Conservation (phyloP, 2,888 invertebrate species). For the Blastobasis adustella region DNA sequence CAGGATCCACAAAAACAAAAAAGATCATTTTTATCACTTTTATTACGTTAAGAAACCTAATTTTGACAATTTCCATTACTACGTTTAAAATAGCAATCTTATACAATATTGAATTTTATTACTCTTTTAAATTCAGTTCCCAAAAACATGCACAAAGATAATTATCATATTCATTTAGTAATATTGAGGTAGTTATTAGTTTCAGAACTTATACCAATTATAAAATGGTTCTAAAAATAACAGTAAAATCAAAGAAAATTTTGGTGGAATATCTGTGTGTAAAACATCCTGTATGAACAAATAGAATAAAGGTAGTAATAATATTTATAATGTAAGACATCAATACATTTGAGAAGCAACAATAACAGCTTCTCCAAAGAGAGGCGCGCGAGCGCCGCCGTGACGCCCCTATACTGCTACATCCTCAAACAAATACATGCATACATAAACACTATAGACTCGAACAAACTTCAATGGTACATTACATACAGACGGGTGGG, state of each 20-base stretch:
- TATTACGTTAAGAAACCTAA: constrained; percentile 74
- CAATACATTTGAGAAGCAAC: constrained; percentile 49
- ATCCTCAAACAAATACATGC: constrained; percentile 23
- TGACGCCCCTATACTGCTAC: too few relatives aligned
- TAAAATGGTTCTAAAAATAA: constrained; percentile 67
- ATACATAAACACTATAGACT: constrained; percentile 45
- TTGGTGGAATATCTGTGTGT: constrained; percentile 37
- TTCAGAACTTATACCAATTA: constrained; percentile 74
- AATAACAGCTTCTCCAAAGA: constrained; percentile 41
- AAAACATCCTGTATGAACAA: constrained; percentile 37
- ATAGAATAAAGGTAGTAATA: constrained; percentile 35
- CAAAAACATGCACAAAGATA: constrained; percentile 73
- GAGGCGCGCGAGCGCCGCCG: too few relatives aligned
- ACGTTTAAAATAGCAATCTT: constrained; percentile 70
- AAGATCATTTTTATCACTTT: constrained; percentile 50
- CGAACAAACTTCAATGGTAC: constrained; percentile 42
- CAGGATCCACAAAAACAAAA: constrained; percentile 15
- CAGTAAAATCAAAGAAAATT: constrained; percentile 54
- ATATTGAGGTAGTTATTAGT: constrained; percentile 75
- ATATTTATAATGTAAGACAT: constrained; percentile 42
- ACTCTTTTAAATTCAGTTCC: constrained; percentile 57
- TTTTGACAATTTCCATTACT: constrained; percentile 69
- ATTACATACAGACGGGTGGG: constrained; percentile 30
- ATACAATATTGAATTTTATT: constrained; percentile 62
- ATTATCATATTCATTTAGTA: constrained; percentile 73